Conservation (phyloP, 1,140 invertebrate species). For the Zophobas morio region DNA sequence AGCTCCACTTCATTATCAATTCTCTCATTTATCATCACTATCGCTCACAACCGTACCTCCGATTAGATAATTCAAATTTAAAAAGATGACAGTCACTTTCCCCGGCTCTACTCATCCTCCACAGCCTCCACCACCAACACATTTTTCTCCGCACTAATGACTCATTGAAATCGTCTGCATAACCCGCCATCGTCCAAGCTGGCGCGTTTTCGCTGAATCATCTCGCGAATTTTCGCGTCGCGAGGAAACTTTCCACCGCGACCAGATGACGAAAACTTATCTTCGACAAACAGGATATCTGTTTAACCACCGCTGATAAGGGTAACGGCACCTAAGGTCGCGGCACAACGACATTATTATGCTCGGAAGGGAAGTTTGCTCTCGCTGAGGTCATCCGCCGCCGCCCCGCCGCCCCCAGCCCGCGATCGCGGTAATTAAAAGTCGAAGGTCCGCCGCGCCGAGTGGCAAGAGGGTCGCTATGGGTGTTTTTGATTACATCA, state of each 20-base stretch:
- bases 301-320: conserved; percentile 46
- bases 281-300: conserved; percentile 45
- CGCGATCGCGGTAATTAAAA: background rate
- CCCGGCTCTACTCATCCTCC: no score
- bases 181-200: no score
- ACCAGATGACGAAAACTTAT: background rate
- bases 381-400: conserved; percentile 1
- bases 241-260: background rate
- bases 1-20: no score
- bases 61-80: no score
- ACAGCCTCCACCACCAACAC: no score
- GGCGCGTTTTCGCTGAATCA: no score
- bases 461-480: conserved; percentile 46
- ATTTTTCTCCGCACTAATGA: no score
- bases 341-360: background rate
- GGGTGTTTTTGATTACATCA: conserved; percentile 51
- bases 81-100: no score
- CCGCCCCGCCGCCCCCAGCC: no score
- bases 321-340: conserved; percentile 30
- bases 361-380: background rate
- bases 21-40: no score
- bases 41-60: no score
- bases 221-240: background rate
- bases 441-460: conserved; percentile 14
- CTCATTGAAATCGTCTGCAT: no score